phyloP scores from a whole-genome alignment of 2,888 invertebrate species.

The Lutraria lutraria region DNA sequence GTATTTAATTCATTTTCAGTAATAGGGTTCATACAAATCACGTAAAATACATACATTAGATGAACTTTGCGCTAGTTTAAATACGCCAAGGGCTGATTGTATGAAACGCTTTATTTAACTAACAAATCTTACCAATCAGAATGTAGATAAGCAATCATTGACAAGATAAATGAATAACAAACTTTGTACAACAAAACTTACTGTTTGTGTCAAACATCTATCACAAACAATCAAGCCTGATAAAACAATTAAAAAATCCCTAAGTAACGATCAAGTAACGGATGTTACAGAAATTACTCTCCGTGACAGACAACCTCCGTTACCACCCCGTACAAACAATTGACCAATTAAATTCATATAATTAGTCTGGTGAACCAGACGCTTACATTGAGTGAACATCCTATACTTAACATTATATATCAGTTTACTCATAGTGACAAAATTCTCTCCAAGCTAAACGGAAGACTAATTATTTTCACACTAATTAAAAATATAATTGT shows the following conservation, averaged over 20 bases:
- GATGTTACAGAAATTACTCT: slow-evolving; percentile 36
- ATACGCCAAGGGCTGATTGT: too few relatives aligned
- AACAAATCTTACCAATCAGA: background rate
- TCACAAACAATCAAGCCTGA: slow-evolving; percentile 5
- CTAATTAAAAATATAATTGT: slow-evolving; percentile 9
- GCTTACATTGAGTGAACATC: slow-evolving; percentile 26
- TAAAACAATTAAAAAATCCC: background rate
- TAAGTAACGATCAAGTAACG: slow-evolving; percentile 13
- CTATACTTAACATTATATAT: background rate
- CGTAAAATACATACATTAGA: too few relatives aligned
- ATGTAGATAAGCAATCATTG: background rate
- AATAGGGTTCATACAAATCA: too few relatives aligned
- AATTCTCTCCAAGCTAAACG: slow-evolving; percentile 9
- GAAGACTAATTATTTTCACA: slow-evolving; percentile 25
- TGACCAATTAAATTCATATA: slow-evolving; percentile 23
- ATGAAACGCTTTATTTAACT: background rate
- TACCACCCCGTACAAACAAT: slow-evolving; percentile 18
- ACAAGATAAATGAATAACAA: background rate
- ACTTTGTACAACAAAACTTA: slow-evolving; percentile 17
- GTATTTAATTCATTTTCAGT: too few relatives aligned
- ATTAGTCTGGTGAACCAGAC: background rate
- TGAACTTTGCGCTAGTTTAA: too few relatives aligned
- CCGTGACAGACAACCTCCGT: slow-evolving; percentile 37
- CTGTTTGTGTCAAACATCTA: slow-evolving; percentile 23
- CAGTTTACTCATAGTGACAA: slow-evolving; percentile 35